phyloP scores from a whole-genome alignment of 2,888 invertebrate species.

The Cheilosia grossa region DNA sequence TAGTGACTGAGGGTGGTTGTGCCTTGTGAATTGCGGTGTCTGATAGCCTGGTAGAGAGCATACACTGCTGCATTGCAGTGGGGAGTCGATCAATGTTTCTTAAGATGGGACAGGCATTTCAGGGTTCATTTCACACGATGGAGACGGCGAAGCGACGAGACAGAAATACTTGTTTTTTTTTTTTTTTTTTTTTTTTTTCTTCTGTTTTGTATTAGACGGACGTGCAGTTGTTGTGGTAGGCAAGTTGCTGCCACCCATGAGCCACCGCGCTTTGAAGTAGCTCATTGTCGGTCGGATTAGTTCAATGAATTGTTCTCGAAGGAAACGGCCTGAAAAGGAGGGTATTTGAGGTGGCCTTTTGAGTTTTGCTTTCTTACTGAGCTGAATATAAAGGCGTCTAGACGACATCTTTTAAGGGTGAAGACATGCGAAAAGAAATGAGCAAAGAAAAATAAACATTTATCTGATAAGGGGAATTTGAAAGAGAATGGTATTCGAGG shows the following conservation, averaged over 20 bases:
- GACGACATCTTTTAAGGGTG: slow-evolving; percentile 28
- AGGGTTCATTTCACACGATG: slow-evolving; percentile 67
- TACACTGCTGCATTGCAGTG: slow-evolving; percentile 64
- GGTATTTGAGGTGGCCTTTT: slow-evolving; percentile 16
- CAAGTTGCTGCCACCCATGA: slow-evolving; percentile 41
- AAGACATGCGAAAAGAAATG: neutral
- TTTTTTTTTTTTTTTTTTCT: slow-evolving; percentile 10
- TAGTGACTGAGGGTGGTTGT: slow-evolving; percentile 62
- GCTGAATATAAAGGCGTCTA: slow-evolving; percentile 39
- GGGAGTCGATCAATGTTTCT: slow-evolving; percentile 27
- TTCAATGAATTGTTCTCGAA: slow-evolving; percentile 65
- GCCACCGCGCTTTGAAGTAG: slow-evolving; percentile 28
- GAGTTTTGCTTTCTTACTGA: slow-evolving; percentile 1
- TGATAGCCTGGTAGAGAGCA: slow-evolving; percentile 52
- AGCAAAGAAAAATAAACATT: too few relatives aligned
- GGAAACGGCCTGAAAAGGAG: slow-evolving; percentile 16
- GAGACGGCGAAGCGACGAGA: slow-evolving; percentile 9
- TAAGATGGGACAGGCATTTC: slow-evolving; percentile 52
- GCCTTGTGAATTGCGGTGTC: slow-evolving; percentile 37
- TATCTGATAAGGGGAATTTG: too few relatives aligned
- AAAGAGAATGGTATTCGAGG: too few relatives aligned
- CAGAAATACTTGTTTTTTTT: neutral
- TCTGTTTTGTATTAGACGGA: neutral
- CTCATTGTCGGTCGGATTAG: slow-evolving; percentile 55
- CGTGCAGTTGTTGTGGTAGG: slow-evolving; percentile 28